Base-by-base conservation (phyloP, 2,113 vertebrate species). In the Percina caprodes region DNA sequence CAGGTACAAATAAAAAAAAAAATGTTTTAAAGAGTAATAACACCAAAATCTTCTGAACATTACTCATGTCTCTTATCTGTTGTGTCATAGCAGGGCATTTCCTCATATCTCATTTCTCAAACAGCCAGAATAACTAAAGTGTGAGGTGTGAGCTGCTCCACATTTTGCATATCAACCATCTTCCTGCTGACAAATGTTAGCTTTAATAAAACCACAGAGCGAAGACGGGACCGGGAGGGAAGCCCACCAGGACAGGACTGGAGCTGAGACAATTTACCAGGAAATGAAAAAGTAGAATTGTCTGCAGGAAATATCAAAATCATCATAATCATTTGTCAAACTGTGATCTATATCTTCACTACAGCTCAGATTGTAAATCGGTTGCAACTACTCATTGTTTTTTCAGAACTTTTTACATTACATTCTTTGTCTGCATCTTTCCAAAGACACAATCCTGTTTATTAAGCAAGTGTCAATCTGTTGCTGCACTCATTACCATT, bases 161-260 rank as follows among this genome's bases (percentile, higher is more conserved):
- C 90, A 91, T 94, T 93, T 95, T 97, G 96, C 96, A 97, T 97
- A 97, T 96, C 96, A 97, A 97, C 95, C 89, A 96, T 95, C 96
- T 95, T 86, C 79, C 89, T 95, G 95, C 95, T 90, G 90, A 93
- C 93, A 95, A 94, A 94, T 94, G 91, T 92, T 95, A 82, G 94
- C 94, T 96, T 96, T 96, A 96, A 97, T 97, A 96, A 95, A 95
- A 95, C 90, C 82, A 66, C 82, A 69, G 74, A 86, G 83, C 52
- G 51, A 79, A 90, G 81, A 89, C 58, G 35, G 69, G 74, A 80
- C 45, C 21, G 83, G 88, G 79, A 55, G 82, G 86, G 85, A 86
- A 89, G 89, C 79, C 51, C 19, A 82, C 85, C 80, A 86, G 84
- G 86, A 94, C 92, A 63, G 88, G 71, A 86, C 77, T 81, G 79